These are phyloP conservation scores for Drosophila leontia DNA, from an alignment of 1,140 invertebrate genomes.

Conservation along the genomic window DNA sequence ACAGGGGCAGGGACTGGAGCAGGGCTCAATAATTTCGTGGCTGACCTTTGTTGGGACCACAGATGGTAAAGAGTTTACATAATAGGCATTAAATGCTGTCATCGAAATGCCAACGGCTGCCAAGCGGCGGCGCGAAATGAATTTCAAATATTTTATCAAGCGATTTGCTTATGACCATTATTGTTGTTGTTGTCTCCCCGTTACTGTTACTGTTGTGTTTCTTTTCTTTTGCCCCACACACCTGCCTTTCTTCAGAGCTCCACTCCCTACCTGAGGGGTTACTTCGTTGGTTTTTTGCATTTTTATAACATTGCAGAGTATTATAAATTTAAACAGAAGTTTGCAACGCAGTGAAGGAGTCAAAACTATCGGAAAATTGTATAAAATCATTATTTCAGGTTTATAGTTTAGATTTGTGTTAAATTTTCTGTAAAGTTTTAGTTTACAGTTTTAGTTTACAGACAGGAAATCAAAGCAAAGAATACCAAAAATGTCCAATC, in stretches of 20 bases:
- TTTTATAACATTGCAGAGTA: too few species aligned
- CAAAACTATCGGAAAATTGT: too few species aligned
- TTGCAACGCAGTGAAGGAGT: too few species aligned
- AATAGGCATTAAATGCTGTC: conserved; percentile 77
- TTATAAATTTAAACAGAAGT: too few species aligned
- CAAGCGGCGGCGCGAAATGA: conserved; percentile 67
- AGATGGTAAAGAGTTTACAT: conserved; percentile 61
- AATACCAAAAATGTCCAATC: too few species aligned
- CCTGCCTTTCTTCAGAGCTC: neutral
- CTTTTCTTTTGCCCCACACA: neutral
- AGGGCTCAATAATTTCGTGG: conserved; percentile 35
- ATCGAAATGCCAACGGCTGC: conserved; percentile 68
- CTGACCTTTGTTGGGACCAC: conserved; percentile 49
- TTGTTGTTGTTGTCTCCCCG: neutral
- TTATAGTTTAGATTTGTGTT: too few species aligned
- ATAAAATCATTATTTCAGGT: too few species aligned
- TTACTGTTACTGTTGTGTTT: conserved; percentile 26
- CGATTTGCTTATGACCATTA: conserved; percentile 53
- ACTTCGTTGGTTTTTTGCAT: conserved; percentile 10
- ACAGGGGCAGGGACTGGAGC: neutral
- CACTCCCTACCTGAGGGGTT: conserved; percentile 6
- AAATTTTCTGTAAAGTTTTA: too few species aligned
- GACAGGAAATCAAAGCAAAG: too few species aligned
- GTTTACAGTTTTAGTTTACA: too few species aligned
- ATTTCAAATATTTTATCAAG: conserved; percentile 76